Evolutionary conservation across 2,888 invertebrate species (phyloP), one percentile per base, ranked within the genome.

Genomic region (Adineta ricciae): DNA sequence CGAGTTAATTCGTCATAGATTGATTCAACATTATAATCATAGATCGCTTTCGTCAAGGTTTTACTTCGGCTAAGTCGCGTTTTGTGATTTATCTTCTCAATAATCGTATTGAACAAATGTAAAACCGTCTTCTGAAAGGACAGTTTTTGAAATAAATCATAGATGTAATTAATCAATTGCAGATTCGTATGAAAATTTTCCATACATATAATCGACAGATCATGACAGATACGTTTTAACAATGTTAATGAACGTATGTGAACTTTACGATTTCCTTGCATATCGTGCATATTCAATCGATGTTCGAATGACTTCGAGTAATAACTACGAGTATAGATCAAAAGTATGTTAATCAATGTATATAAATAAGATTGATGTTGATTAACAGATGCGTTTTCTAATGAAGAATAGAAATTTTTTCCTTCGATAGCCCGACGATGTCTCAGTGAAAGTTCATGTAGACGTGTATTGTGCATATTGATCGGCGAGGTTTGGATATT

Each of bases 101-200:
- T 41, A 38, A 41, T 41, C n/a, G 78, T 78, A 78, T 78, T 38
- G n/a, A 78, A 78, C n/a, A 78, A n/a, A 78, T 78, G 78, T 78
- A 78, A 41, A 41, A 78, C 41, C 1, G 78, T 78, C 41, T 78
- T 78, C 41, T 78, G 78, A 9, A 78, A 78, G 11, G 78, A 38
- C 11, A 41, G 5, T 41, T 78, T 78, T 38, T 78, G 38, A 38
- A 78, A 78, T 78, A 78, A 78, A 41, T 78, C 78, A 78, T 41
- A 19, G 3, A 78, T 78, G 41, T 41, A 78, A 78, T 78, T 78
- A 78, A 78, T 78, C 24, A 78, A 41, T 41, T 4, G 19, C 1
- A 14, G 24, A n/a, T 38, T n/a, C 41, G 36, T 41, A 19, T 64
- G 64, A 19, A 36, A 7, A 41, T 21, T 41, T 41, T 78, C 78